Conservation (phyloP, 2,888 invertebrate species). For the Linnaemya vulpina region DNA sequence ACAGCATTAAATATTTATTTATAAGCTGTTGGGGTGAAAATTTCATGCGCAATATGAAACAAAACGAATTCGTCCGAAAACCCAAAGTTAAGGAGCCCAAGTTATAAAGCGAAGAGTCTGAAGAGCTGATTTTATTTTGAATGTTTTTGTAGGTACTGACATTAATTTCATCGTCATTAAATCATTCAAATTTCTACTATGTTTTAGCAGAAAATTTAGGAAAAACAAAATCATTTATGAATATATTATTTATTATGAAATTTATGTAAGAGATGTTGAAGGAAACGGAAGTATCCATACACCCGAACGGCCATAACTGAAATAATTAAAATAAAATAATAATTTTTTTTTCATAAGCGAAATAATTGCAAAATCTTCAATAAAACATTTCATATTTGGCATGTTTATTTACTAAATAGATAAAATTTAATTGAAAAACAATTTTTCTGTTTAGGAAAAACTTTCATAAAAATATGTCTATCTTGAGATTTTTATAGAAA, state of each 20-base stretch:
- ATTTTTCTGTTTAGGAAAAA: too few relatives aligned
- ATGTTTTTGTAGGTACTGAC: background rate
- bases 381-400: too few relatives aligned
- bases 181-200: slow-evolving; percentile 24
- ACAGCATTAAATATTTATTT: slow-evolving; percentile 28
- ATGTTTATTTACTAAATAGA: too few relatives aligned
- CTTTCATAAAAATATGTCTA: too few relatives aligned
- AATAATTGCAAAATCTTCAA: too few relatives aligned
- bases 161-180: background rate
- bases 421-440: too few relatives aligned
- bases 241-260: too few relatives aligned
- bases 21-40: slow-evolving; percentile 46
- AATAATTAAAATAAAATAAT: slow-evolving; percentile 16
- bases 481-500: too few relatives aligned
- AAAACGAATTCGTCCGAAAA: background rate
- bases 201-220: background rate
- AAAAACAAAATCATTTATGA: background rate
- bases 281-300: slow-evolving; percentile 61
- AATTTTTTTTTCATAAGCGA: background rate
- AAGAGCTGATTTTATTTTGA: background rate
- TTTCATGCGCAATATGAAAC: slow-evolving; percentile 52
- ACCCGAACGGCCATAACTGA: slow-evolving; percentile 32
- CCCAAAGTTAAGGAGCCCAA: slow-evolving; percentile 13
- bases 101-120: slow-evolving; percentile 24
- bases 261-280: slow-evolving; percentile 41